Evolutionary conservation across 2,113 vertebrate species (phyloP).

Genomic region (Microtus montanus): DNA sequence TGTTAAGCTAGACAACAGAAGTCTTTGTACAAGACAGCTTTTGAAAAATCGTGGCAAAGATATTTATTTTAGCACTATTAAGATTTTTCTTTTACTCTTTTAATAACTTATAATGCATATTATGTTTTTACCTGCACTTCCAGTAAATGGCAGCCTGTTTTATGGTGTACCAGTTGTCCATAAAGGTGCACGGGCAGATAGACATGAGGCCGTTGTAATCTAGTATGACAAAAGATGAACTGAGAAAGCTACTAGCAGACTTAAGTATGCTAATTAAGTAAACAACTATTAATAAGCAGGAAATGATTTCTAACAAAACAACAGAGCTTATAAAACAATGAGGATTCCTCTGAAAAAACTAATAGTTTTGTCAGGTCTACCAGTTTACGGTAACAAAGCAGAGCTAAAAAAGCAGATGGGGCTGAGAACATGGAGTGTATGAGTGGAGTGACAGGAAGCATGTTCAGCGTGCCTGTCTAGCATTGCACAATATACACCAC

Average conservation of each 20-base stretch:
- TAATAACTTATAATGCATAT: conserved; percentile 47
- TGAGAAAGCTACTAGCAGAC: neutral
- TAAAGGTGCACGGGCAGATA: conserved; percentile 98
- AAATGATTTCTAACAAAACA: conserved; percentile 47
- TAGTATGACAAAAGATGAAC: conserved; percentile 79
- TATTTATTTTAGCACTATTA: conserved; percentile 24
- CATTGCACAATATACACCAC: neutral
- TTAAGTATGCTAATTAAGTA: conserved; percentile 35
- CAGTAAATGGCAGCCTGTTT: conserved; percentile 97
- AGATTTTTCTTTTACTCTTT: neutral
- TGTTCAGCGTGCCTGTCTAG: neutral
- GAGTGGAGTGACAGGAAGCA: neutral
- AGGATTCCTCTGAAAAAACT: neutral
- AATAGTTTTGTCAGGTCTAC: neutral
- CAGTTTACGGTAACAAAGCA: neutral
- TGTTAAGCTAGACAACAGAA: neutral
- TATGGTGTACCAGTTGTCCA: conserved; percentile 97
- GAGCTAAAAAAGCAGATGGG: neutral
- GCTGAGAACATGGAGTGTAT: neutral
- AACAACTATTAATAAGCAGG: neutral
- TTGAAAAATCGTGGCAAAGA: conserved; percentile 5
- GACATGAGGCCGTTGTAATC: conserved; percentile 97
- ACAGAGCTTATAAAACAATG: neutral
- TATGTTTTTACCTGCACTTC: conserved; percentile 92
- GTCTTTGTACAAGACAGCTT: neutral